Base-by-base conservation (phyloP, 2,888 invertebrate genomes). In the Allygus modestus region DNA sequence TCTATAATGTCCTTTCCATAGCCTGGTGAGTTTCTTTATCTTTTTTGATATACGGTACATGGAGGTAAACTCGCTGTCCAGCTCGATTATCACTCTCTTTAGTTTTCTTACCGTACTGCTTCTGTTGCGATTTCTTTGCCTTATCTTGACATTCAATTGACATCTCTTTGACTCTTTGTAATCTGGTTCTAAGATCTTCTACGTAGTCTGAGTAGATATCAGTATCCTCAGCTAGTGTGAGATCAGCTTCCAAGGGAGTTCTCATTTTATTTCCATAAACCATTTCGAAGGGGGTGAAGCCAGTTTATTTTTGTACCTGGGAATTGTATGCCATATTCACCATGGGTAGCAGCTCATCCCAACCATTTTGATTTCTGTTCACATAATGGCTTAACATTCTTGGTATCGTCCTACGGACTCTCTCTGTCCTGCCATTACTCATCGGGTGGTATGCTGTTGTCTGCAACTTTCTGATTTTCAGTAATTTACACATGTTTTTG, bases 381-480 rank as follows among this genome's bases (percentile, higher is more conserved):
- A 89, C 88, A 81, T 86, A 89, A 81, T 89, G 88, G 84, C 88
- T 88, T 0, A 90, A 58, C 84, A 89, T 89, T 26, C 89, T 89
- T 1, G 86, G 86, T 43, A 90, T 73, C 0, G 89, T 89, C n/a
- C 86, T 54, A 81, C 90, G 89, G 43, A 87, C 87, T 31, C 90
- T 85, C 86, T 89, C 90, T 2, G 89, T 69, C 0, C 88, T 86
- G 7, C 89, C 89, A 51, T 89, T 89, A 7, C 85, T 86, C 87
- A 89, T 87, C 0, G 89, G 89, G 82, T 88, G 88, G 84, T 89
- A 89, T 0, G 88, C 87, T n/a, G 88, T 88, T 26, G 71, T 73
- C 17, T 69, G 71, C 0, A 82, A 0, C 17, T 86, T 73, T 1
- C 17, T 43, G 0, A 85, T 85, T 26, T 73, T 58, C 23, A 75